These are phyloP conservation scores for Zaprionus gabonicus DNA, from an alignment of 1,140 invertebrate genomes.

Conservation along the genomic window DNA sequence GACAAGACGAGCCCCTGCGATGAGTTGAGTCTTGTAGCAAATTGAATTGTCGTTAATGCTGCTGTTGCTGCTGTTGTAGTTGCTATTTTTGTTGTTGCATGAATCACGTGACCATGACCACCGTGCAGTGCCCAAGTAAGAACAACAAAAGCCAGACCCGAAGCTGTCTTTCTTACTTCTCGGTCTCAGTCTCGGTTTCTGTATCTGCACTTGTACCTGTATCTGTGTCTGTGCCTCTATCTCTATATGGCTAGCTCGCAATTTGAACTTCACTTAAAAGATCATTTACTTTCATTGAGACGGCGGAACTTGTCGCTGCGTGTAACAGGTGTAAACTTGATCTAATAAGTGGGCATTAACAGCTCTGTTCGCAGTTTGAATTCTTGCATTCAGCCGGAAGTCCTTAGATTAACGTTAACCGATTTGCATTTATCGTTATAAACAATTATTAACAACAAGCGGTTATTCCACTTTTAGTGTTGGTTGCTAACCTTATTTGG, in stretches of 20 bases:
- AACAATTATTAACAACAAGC: constrained; percentile 6
- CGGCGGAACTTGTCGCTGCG: constrained; percentile 64
- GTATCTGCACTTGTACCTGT: constrained; percentile 42
- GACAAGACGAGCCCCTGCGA: constrained; percentile 63
- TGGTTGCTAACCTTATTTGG: constrained; percentile 69
- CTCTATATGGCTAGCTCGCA: constrained; percentile 74
- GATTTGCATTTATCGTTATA: constrained; percentile 24
- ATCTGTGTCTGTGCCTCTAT: constrained; percentile 20
- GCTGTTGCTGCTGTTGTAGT: constrained; percentile 15
- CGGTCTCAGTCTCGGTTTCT: constrained; percentile 32
- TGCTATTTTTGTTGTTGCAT: constrained; percentile 66
- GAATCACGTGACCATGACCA: constrained; percentile 84
- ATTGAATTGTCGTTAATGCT: constrained; percentile 80
- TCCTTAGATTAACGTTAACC: constrained; percentile 21
- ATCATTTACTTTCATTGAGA: constrained; percentile 83
- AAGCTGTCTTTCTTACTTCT: constrained; percentile 27
- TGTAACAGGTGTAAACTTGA: constrained; percentile 79
- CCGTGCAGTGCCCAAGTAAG: constrained; percentile 70
- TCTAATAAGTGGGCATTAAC: constrained; percentile 76
- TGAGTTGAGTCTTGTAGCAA: constrained; percentile 81
- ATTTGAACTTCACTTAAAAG: constrained; percentile 79
- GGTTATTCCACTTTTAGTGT: not conserved
- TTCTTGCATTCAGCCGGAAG: constrained; percentile 17
- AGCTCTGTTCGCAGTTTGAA: constrained; percentile 24
- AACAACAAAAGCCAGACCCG: constrained; percentile 56